Base-by-base conservation (phyloP, 1,140 invertebrate genomes). In the Aphidius ervi region DNA sequence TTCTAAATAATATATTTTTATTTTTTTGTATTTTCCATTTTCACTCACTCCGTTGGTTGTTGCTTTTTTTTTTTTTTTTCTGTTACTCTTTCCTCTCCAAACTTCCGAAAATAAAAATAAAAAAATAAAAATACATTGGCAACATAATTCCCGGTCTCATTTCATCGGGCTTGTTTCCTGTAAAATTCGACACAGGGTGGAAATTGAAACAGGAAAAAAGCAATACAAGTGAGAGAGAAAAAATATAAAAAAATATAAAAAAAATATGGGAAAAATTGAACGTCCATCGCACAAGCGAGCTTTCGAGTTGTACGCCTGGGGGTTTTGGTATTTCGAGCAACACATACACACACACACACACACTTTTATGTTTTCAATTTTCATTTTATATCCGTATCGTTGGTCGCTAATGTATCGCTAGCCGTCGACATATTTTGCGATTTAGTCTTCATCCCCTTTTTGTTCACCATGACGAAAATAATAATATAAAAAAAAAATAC, bases 361-460 rank as follows among this genome's bases (percentile, higher is more conserved):
- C 10, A 42, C 42, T 42, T 41, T 43, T 59, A 59, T 52, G 43
- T 59, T 59, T 54, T 53, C 49, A 61, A 61, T 61, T 61, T 61
- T 61, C 59, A 61, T 61, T 61, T 61, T 54, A 53, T 54, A 54
- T 42, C 52, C 40, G 58, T 58, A 58, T 61, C 58, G 58, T 23
- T 61, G 23, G 45, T 61, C 52, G 53, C 52, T 61, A 61, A 61
- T 61, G 59, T 55, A 61, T 61, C 59, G 52, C 43, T 47, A 52
- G 39, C 31, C 50, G 46, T 45, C 52, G 53, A 61, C 59, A 61
- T 61, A 61, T 61, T 61, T 61, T 49, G 52, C 59, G 10, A 61
- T 46, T 48, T 58, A 10, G 10, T 46, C 53, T 41, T 56, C 39
- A 40, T 58, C n/a, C 43, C 45, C 49, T 53, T 40, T 10, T 59